A percentile compares a stretch with the other conserved stretches of the same genome.
Conservation (phyloP, 2,888 invertebrate species). For the Lasioglossum morio region DNA sequence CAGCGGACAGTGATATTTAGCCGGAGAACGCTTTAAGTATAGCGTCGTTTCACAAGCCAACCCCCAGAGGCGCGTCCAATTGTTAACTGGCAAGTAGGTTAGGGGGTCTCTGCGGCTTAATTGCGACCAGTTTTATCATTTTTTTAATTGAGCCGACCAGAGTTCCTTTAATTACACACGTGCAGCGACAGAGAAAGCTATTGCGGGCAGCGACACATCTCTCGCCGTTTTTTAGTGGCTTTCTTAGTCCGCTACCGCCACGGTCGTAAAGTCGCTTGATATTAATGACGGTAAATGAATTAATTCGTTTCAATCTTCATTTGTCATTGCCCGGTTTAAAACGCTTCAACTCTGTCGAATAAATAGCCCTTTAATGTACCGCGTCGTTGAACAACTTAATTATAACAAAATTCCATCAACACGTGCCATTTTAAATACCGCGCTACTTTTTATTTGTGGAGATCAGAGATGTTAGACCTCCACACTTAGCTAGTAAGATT, state of each 20-base stretch:
- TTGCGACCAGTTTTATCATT: constrained; percentile 68
- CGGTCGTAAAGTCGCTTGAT: not conserved
- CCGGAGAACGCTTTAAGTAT: constrained; percentile 34
- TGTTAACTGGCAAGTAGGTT: constrained; percentile 69
- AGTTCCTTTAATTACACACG: constrained; percentile 69
- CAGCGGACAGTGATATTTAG: constrained; percentile 52
- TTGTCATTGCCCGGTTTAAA: not conserved
- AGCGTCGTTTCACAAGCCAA: constrained; percentile 23
- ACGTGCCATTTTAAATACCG: no score
- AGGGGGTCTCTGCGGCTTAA: constrained; percentile 70
- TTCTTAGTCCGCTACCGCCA: not conserved
- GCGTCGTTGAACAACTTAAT: not conserved
- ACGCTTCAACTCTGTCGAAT: not conserved
- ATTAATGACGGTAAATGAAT: constrained; percentile 1
- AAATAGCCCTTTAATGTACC: not conserved
- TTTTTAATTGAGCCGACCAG: constrained; percentile 66
- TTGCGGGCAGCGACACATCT: constrained; percentile 15
- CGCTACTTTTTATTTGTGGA: no score
- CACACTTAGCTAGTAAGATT: no score
- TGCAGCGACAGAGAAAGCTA: constrained; percentile 68
- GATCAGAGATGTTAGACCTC: no score
- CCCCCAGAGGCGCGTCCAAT: constrained; percentile 55
- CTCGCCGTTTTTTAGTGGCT: constrained; percentile 10
- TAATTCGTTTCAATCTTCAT: not conserved
- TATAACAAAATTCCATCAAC: not conserved